These are phyloP conservation scores for Brachionichthys hirsutus DNA, from an alignment of 2,113 vertebrate species.

Conservation along the genomic window DNA sequence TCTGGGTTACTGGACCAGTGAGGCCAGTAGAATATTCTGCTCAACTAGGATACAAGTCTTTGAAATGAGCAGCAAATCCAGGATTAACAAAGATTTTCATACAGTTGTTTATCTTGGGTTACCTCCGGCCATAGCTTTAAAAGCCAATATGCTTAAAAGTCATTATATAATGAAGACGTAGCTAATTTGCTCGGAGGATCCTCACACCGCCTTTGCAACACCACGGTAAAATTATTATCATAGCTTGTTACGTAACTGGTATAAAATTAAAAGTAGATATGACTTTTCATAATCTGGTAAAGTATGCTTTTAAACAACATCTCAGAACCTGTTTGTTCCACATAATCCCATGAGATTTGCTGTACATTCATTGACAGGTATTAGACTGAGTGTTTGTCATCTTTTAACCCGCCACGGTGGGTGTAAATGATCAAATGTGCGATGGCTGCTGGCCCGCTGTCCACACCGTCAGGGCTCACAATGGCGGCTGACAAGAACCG, in stretches of 20 bases:
- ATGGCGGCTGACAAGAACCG: background rate
- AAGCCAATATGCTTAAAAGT: no score
- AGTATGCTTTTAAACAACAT: no score
- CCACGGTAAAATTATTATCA: background rate
- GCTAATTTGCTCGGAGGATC: background rate
- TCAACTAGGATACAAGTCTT: background rate
- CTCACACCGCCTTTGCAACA: background rate
- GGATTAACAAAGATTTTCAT: background rate
- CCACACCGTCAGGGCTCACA: background rate
- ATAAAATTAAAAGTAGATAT: background rate
- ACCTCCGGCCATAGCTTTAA: background rate
- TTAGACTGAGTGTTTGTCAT: no score
- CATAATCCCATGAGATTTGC: no score
- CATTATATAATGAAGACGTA: no score
- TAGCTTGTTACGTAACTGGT: background rate
- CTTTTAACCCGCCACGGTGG: no score
- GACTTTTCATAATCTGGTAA: no score
- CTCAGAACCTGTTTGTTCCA: no score
- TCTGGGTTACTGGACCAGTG: constrained; percentile 24
- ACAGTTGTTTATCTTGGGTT: constrained; percentile 4
- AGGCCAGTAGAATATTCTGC: constrained; percentile 15
- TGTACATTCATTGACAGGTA: no score
- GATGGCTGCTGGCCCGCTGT: background rate
- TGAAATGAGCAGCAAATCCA: constrained; percentile 6
- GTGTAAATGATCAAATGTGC: no score